These are phyloP conservation scores for Holothuria scabra DNA, from an alignment of 53 echinoderm and acorn worm genomes.

Conservation along the genomic window DNA sequence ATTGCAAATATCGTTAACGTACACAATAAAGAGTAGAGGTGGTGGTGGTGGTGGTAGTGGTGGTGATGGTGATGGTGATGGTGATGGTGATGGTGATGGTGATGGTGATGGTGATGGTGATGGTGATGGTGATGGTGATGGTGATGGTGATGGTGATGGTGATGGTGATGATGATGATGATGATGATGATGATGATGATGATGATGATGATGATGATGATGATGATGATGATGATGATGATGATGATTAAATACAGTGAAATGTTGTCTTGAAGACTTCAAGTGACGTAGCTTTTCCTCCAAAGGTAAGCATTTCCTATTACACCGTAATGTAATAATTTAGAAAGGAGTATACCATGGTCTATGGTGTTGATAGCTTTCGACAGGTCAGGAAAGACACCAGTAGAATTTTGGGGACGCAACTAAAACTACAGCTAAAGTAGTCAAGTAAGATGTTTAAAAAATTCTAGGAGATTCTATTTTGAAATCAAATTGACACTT, in stretches of 20 bases:
- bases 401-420: no score
- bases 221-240: slow-evolving; percentile 30
- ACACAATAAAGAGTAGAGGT: no score
- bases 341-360: neutral
- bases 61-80: neutral
- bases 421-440: no score
- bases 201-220: slow-evolving; percentile 29
- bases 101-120: slow-evolving; percentile 10
- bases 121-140: neutral
- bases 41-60: neutral
- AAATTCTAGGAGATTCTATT: no score
- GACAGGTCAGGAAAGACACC: neutral
- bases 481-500: no score
- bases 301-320: neutral
- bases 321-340: neutral
- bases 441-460: no score
- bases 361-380: neutral
- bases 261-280: no score
- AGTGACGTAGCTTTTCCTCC: neutral
- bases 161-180: slow-evolving; percentile 22
- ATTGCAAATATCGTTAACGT: no score
- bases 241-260: no score
- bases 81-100: neutral
- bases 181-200: slow-evolving; percentile 16
- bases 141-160: neutral